Evolutionary conservation across 2,888 invertebrate species (phyloP), one percentile per base, ranked within the genome.

Genomic region (Pollenia griseotomentosa): DNA sequence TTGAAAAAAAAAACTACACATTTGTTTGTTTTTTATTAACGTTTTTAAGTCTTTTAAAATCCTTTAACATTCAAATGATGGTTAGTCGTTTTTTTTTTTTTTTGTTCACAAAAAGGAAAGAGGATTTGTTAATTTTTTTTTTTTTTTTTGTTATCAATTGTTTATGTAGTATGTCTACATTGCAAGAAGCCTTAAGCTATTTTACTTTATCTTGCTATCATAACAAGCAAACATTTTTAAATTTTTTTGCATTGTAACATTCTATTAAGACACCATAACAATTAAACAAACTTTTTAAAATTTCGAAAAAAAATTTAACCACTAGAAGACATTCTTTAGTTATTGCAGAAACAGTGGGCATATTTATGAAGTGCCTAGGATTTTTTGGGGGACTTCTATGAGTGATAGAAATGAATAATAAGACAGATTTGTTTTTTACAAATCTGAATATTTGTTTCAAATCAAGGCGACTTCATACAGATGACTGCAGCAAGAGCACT

Each of bases 201-300:
- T 88, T 89, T 88, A 88, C 89, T 90, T 89, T 90, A 92, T 91
- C 91, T 91, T 90, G 90, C 89, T 92, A 91, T 90, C 90, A 91
- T 90, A 92, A 92, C 92, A 92, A 89, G 88, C 89, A 86, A 75
- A 88, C 63, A 82, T 79, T 84, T 79, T 83, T 63, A 16, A 55
- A n/a, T 44, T 12, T 19, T 59, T 77, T 86, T 88, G 84, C 90
- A 88, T 85, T 86, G 82, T 86, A 33, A 33, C 33, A 73, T 87
- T 87, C 89, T 89, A 88, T 88, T 89, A 92, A 91, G 92, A 92
- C 91, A 91, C 90, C 91, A 89, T 90, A 90, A 88, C 90, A 90
- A 89, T 88, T 88, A 88, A 87, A 83, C 73, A 78, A 68, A 79
- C 73, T 74, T 74, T 83, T 71, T 7, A 65, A 77, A 53, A 63